Percentiles rank a stretch among this genome's conserved stretches.
These are phyloP conservation scores for Leptura quadrifasciata DNA, from an alignment of 2,888 invertebrate genomes.

Conservation along the genomic window DNA sequence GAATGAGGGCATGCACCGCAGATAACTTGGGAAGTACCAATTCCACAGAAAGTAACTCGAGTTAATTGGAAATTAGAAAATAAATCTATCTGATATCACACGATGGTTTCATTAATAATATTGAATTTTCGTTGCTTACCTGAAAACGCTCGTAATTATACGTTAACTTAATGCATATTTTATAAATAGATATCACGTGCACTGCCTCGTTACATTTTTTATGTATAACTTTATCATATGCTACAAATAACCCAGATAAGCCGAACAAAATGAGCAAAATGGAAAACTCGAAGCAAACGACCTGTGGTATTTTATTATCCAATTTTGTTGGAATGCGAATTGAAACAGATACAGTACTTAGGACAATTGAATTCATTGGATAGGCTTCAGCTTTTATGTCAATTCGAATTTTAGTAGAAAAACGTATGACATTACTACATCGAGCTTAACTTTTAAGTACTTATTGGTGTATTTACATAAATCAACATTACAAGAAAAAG, in stretches of 20 bases:
- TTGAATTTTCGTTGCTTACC: not conserved
- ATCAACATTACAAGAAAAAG: too few relatives aligned
- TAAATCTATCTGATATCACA: not conserved
- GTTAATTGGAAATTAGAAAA: constrained; percentile 2
- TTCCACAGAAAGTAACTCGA: not conserved
- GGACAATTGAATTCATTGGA: too few relatives aligned
- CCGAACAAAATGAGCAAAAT: constrained; percentile 1
- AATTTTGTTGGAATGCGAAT: too few relatives aligned
- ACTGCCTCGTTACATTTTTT: not conserved
- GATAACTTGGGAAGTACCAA: not conserved
- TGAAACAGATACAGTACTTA: too few relatives aligned
- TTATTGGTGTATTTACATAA: too few relatives aligned
- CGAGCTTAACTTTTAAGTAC: too few relatives aligned
- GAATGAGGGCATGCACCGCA: not conserved
- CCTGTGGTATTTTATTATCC: not conserved
- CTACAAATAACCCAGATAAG: not conserved
- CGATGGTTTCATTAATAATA: not conserved
- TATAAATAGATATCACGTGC: constrained; percentile 4
- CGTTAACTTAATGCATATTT: not conserved
- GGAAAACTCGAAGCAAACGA: not conserved
- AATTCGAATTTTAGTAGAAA: too few relatives aligned
- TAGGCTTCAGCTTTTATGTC: too few relatives aligned
- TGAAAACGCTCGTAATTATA: not conserved
- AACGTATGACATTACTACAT: too few relatives aligned
- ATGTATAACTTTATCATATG: not conserved